These are phyloP conservation scores for Vireo griseus DNA, from an alignment of 2,797 vertebrate species.

Conservation along the genomic window DNA sequence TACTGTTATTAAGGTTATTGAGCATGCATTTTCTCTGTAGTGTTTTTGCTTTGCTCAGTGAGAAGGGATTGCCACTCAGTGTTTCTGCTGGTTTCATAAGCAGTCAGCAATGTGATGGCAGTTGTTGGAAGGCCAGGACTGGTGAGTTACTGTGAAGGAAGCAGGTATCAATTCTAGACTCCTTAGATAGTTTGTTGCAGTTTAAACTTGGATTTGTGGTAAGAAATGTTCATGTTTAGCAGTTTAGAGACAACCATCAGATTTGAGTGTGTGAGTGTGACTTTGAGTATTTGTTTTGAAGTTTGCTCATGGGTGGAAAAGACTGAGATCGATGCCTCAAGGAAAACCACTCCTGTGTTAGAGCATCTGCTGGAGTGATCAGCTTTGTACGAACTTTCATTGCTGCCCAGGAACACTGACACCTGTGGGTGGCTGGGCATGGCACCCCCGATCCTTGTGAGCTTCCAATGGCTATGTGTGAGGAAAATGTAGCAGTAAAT, in stretches of 20 bases:
- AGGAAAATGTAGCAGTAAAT: neutral
- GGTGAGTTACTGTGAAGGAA: neutral
- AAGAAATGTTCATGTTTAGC: neutral
- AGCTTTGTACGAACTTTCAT: neutral
- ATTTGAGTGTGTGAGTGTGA: rapidly evolving
- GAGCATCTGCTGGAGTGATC: neutral
- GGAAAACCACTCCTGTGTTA: neutral
- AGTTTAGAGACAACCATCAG: rapidly evolving
- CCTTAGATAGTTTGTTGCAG: neutral
- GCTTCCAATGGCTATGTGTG: neutral
- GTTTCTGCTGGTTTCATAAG: neutral
- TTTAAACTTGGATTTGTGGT: neutral
- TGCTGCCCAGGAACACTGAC: rapidly evolving
- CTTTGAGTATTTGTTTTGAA: neutral
- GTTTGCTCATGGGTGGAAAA: neutral
- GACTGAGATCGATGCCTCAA: neutral
- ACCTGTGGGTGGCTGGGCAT: neutral
- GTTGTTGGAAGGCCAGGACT: neutral
- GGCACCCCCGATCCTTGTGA: neutral
- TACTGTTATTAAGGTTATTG: neutral
- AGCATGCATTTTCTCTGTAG: neutral
- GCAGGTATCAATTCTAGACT: neutral
- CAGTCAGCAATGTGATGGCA: neutral
- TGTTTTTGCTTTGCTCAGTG: neutral
- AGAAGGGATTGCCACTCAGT: neutral